These are phyloP conservation scores for Cerastis rubricosa DNA, from an alignment of 2,888 invertebrate genomes.

Conservation along the genomic window DNA sequence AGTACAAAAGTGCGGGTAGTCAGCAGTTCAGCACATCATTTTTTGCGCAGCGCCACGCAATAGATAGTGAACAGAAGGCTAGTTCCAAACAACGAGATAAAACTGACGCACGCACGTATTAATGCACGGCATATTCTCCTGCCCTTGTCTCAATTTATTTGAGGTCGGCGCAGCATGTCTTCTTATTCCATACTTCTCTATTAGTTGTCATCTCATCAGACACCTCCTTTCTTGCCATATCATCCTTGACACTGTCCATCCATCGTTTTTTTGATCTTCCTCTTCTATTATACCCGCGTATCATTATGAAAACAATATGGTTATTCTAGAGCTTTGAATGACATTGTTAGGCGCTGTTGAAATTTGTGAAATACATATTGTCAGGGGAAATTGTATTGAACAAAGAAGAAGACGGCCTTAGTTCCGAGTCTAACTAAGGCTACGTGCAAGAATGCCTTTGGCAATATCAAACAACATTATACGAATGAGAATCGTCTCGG, in stretches of 20 bases:
- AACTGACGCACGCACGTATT: neutral
- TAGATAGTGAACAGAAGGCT: conserved; percentile 13
- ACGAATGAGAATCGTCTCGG: neutral
- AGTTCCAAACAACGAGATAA: neutral
- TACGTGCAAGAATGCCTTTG: neutral
- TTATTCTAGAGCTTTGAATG: neutral
- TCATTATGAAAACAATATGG: neutral
- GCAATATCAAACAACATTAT: neutral
- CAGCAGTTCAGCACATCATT: conserved; percentile 60
- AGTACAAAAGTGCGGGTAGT: conserved; percentile 42
- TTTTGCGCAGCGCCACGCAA: conserved; percentile 38
- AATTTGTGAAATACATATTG: neutral
- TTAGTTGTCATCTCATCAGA: too few relatives aligned
- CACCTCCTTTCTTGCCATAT: too few relatives aligned
- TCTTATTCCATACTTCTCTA: too few relatives aligned
- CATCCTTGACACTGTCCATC: too few relatives aligned
- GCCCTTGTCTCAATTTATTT: too few relatives aligned
- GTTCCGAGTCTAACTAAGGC: neutral
- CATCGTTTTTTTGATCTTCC: too few relatives aligned
- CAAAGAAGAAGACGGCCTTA: neutral
- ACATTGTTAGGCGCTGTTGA: neutral
- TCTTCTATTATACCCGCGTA: neutral
- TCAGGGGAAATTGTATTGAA: neutral
- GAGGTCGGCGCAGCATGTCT: too few relatives aligned
- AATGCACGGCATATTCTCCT: neutral